A percentile compares a stretch with the other conserved stretches of the same genome.
Conservation (phyloP, 30 jellyfish, hydroid and myxozoan species). For the Catostylus mosaicus region DNA sequence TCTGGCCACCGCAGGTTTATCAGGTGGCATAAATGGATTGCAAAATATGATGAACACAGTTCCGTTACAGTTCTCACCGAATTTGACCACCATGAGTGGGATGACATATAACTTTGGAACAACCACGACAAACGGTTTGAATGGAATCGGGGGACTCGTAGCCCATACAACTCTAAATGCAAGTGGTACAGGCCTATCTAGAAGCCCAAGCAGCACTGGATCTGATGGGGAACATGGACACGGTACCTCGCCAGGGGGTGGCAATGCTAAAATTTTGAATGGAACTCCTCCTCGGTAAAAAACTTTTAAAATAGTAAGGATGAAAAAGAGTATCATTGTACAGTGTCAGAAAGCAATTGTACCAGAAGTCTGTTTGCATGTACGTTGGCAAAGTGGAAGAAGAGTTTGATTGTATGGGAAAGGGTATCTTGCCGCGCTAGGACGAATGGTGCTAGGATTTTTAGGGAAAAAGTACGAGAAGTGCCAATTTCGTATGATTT, state of each 20-base stretch:
- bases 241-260: constrained; percentile 74
- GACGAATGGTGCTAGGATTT: too few species aligned
- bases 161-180: constrained; percentile 49
- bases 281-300: constrained; percentile 74
- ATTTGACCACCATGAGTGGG: constrained; percentile 59
- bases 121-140: constrained; percentile 21
- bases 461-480: too few species aligned
- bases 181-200: constrained; percentile 61
- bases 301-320: too few species aligned
- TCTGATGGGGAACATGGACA: constrained; percentile 86
- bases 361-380: too few species aligned
- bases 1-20: constrained; percentile 1
- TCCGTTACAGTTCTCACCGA: constrained; percentile 78
- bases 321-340: too few species aligned
- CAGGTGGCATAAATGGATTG: constrained; percentile 41
- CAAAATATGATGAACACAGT: constrained; percentile 60
- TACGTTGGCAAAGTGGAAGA: too few species aligned
- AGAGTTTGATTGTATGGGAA: too few species aligned
- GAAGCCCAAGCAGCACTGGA: constrained; percentile 91
- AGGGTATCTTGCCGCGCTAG: too few species aligned
- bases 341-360: too few species aligned
- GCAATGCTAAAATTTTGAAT: constrained; percentile 24
- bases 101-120: constrained; percentile 64
- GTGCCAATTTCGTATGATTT: too few species aligned
- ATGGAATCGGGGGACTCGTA: constrained; percentile 78